phyloP scores from a whole-genome alignment of 2,888 invertebrate species.

The Drosophila ezoana region DNA sequence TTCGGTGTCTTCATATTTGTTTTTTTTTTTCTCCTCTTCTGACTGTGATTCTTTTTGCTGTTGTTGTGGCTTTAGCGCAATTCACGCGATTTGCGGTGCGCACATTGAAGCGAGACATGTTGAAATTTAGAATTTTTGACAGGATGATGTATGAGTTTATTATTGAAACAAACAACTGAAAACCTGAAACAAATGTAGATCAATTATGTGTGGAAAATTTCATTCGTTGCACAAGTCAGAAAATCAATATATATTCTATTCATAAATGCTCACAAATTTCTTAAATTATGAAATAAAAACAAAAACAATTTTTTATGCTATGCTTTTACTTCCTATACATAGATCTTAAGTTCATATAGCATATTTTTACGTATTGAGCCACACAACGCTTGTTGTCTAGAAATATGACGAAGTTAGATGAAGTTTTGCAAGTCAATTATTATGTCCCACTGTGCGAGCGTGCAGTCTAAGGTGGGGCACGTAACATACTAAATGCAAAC shows the following conservation, averaged over 20 bases:
- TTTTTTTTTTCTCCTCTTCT: conserved; percentile 9
- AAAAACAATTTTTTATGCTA: too few species aligned
- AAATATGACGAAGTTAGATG: too few species aligned
- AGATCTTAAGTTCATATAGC: too few species aligned
- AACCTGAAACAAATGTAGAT: not conserved
- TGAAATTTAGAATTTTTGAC: conserved; percentile 6
- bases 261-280: not conserved
- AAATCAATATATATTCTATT: not conserved
- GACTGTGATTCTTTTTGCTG: conserved; percentile 12
- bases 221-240: conserved; percentile 10
- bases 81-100: conserved; percentile 29
- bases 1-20: not conserved
- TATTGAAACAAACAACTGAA: not conserved
- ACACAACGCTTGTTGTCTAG: too few species aligned
- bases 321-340: too few species aligned
- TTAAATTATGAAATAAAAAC: not conserved
- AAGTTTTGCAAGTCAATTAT: not conserved
- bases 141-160: conserved; percentile 21
- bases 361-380: too few species aligned
- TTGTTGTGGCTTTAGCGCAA: conserved; percentile 25
- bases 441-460: conserved; percentile 39
- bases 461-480: conserved; percentile 46
- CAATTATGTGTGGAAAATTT: not conserved
- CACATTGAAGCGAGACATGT: conserved; percentile 34
- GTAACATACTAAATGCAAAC: conserved; percentile 50